phyloP scores from a whole-genome alignment of 1,140 invertebrate genomes.

The Arion vulgaris region DNA sequence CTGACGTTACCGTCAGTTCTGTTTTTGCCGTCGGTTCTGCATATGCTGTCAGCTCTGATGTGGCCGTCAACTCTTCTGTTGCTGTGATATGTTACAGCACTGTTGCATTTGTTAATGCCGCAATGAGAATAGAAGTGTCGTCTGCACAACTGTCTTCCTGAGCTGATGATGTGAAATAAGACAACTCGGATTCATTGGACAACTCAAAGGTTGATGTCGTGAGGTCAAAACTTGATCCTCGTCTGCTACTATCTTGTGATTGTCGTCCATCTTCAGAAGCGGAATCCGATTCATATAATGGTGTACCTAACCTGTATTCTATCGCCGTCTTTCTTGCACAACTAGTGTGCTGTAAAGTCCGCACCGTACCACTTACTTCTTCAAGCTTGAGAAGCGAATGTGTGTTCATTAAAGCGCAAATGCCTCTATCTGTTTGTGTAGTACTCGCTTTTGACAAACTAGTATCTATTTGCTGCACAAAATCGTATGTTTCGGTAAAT shows the following conservation, averaged over 20 bases:
- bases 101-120: not conserved
- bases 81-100: not conserved
- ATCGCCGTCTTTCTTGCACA: not conserved
- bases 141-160: not conserved
- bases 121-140: conserved; percentile 1
- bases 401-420: not conserved
- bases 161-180: not conserved
- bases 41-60: too few species aligned
- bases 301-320: not conserved
- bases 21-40: too few species aligned
- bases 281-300: conserved; percentile 23
- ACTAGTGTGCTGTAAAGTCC: not conserved
- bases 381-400: not conserved
- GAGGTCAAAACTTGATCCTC: not conserved
- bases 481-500: not conserved
- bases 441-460: not conserved
- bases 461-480: not conserved
- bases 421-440: not conserved
- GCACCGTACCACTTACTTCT: not conserved
- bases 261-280: conserved; percentile 15
- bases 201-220: not conserved
- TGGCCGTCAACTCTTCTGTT: too few species aligned
- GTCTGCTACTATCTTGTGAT: not conserved
- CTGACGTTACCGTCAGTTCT: too few species aligned
- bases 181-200: not conserved